Evolutionary conservation across 2,888 invertebrate species (phyloP), one percentile per base, ranked within the genome.

Genomic region (Eugnorisma glareosa): DNA sequence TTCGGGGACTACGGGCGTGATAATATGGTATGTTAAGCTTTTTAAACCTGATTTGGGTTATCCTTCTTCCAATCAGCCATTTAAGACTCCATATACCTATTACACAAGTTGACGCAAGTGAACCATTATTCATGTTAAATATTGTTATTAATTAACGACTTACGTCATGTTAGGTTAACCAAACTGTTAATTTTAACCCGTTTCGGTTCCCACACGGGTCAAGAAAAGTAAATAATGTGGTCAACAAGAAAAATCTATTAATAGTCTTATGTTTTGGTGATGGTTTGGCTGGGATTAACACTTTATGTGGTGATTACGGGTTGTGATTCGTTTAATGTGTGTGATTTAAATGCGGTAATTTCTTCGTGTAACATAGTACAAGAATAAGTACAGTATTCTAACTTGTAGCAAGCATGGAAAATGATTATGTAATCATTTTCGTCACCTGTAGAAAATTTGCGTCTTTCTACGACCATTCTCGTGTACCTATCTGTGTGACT

Each of bases 111-210:
- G 31, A 64, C 59, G 13, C 75, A 77, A 68, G 68, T 35, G 35
- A 43, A 70, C 79, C 82, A 89, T 86, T 76, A 86, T 81, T 85
- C 83, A 87, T 86, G 67, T 83, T 89, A 82, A 48, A 87, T 87
- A 83, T 86, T 84, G 77, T 73, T 87, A 87, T 84, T 89, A 89
- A 86, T 89, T 85, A 89, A 87, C 83, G 76, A 69, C 69, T 86
- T 84, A 89, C 85, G 85, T 86, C 87, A 88, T 82, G 84, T 87
- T 59, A 74, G 48, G 75, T 89, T 84, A 87, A 76, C 66, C 59
- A 70, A 78, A 81, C 84, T 86, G 87, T 90, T 85, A 88, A 86
- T 82, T 75, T 75, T 69, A 88, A 90, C 90, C 81, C 31, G 90
- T 89, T 88, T 75, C 28, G 67, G 83, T 90, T 91, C 91, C 84